Percentiles rank a stretch among this genome's conserved stretches.
These are phyloP conservation scores for Tachina grossa DNA, from an alignment of 2,888 invertebrate species.

Conservation along the genomic window DNA sequence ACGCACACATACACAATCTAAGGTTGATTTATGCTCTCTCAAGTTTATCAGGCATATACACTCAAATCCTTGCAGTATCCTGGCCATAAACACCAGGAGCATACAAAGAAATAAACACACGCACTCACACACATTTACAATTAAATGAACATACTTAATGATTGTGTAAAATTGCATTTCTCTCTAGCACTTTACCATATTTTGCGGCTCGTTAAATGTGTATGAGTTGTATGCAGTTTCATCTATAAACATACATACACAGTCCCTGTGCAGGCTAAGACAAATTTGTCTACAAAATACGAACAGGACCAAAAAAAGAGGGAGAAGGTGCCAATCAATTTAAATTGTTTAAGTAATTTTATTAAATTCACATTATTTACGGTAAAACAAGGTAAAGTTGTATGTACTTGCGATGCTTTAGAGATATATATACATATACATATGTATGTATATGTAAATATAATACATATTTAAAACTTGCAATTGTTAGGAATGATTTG, in stretches of 20 bases:
- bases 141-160: constrained; percentile 28
- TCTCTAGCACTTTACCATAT: constrained; percentile 17
- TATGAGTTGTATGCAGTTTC: background rate
- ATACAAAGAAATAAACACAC: background rate
- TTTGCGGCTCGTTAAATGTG: constrained; percentile 26
- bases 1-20: background rate
- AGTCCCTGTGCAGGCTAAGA: background rate
- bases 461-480: no score
- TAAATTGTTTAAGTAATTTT: constrained; percentile 34
- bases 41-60: constrained; percentile 46
- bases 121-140: background rate
- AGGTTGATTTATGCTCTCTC: constrained; percentile 58
- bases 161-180: constrained; percentile 37
- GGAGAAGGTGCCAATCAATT: constrained; percentile 11
- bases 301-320: background rate
- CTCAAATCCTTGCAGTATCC: background rate
- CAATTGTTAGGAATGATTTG: no score
- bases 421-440: background rate
- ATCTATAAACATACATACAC: background rate
- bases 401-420: no score
- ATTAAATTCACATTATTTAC: constrained; percentile 11
- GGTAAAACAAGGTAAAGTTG: background rate
- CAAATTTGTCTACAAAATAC: background rate
- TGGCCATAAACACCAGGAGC: background rate
- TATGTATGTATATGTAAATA: background rate